Percentiles rank a stretch among this genome's conserved stretches.
Conservation (phyloP, 1,140 invertebrate genomes). For the Listronotus bonariensis region DNA sequence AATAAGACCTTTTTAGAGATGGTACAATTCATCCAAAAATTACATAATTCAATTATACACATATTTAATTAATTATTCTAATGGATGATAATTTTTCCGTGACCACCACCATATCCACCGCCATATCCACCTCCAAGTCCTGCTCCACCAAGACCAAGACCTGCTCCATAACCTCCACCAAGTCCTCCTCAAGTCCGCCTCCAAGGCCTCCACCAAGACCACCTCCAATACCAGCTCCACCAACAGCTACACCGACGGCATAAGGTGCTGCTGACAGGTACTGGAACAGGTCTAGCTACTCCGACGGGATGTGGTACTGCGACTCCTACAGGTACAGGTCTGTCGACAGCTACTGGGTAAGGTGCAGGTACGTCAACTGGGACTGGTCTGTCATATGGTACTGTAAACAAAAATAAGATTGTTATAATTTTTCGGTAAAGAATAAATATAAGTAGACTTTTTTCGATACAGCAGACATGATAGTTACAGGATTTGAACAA, state of each 20-base stretch:
- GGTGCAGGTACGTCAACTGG: slow-evolving; percentile 43
- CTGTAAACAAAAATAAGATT: slow-evolving; percentile 20
- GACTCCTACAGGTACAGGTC: slow-evolving; percentile 44
- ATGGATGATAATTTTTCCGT: too few species aligned
- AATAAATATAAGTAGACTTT: too few species aligned
- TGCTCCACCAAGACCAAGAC: slow-evolving; percentile 14
- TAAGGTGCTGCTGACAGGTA: slow-evolving; percentile 39
- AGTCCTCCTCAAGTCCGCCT: slow-evolving; percentile 2
- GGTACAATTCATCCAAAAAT: not conserved
- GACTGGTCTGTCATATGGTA: slow-evolving; percentile 55
- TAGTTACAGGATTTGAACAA: too few species aligned
- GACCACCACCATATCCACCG: slow-evolving; percentile 8
- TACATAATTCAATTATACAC: too few species aligned
- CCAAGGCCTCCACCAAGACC: too few species aligned
- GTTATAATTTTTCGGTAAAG: too few species aligned
- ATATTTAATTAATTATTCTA: too few species aligned
- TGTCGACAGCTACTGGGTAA: slow-evolving; percentile 39
- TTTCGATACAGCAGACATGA: too few species aligned
- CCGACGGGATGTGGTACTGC: slow-evolving; percentile 45
- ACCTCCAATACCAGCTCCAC: too few species aligned
- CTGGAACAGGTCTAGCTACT: slow-evolving; percentile 36
- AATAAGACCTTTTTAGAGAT: not conserved
- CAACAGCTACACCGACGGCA: slow-evolving; percentile 14
- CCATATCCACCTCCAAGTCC: slow-evolving; percentile 29
- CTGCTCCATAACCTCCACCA: slow-evolving; percentile 14